A percentile compares a stretch with the other conserved stretches of the same genome.
These are phyloP conservation scores for Araneus ventricosus DNA, from an alignment of 1,140 invertebrate genomes.

Conservation along the genomic window DNA sequence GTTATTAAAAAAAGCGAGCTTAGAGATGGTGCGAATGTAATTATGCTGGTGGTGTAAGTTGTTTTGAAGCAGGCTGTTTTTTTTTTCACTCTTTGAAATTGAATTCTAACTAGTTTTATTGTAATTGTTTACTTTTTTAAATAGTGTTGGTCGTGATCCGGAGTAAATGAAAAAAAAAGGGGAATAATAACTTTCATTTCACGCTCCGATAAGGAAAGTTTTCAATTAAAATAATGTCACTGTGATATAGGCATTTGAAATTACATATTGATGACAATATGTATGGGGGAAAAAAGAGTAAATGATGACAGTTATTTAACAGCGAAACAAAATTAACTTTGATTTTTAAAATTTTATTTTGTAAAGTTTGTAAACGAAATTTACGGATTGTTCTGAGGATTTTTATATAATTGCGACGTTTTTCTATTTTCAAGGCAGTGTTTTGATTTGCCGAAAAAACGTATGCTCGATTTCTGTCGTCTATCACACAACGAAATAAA, in stretches of 20 bases:
- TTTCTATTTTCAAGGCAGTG: too few relatives aligned
- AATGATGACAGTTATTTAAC: not conserved
- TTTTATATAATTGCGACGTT: too few relatives aligned
- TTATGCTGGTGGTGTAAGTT: not conserved
- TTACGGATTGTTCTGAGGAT: too few relatives aligned
- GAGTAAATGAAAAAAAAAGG: not conserved
- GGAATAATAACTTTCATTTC: not conserved
- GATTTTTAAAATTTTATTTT: too few relatives aligned
- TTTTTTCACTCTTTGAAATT: not conserved
- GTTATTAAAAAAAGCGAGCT: not conserved
- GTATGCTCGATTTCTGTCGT: too few relatives aligned
- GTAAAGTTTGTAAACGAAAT: too few relatives aligned
- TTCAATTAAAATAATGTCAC: not conserved
- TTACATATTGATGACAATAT: not conserved
- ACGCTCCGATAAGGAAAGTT: not conserved
- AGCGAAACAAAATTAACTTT: too few relatives aligned
- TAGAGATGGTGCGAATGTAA: not conserved
- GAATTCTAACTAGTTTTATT: not conserved
- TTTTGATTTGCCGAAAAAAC: too few relatives aligned
- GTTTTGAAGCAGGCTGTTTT: not conserved
- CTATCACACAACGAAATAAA: too few relatives aligned
- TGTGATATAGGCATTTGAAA: not conserved
- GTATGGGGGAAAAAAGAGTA: not conserved
- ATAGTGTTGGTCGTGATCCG: not conserved
- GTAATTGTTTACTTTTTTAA: not conserved